phyloP scores from a whole-genome alignment of 2,113 vertebrate genomes.

The Gobiocypris rarus region DNA sequence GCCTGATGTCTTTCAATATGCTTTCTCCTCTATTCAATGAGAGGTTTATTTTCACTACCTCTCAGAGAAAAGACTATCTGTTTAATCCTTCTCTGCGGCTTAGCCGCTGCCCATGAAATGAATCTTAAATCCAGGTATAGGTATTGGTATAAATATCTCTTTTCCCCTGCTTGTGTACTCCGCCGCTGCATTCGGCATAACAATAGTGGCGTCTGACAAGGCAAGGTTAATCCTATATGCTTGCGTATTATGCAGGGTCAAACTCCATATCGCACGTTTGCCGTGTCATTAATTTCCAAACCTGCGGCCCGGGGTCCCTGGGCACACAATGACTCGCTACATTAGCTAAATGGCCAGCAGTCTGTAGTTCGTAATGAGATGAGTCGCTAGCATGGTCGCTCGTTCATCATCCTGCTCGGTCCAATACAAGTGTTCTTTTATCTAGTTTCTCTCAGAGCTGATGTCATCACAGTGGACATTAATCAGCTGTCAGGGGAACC shows the following conservation, averaged over 20 bases:
- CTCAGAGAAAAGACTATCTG: slow-evolving; percentile 69
- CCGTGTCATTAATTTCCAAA: slow-evolving; percentile 89
- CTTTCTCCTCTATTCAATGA: slow-evolving; percentile 34
- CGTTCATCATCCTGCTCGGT: slow-evolving; percentile 99
- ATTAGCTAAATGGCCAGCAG: slow-evolving; percentile 91
- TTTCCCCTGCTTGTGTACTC: slow-evolving; percentile 66
- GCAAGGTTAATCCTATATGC: slow-evolving; percentile 84
- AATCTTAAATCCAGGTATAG: slow-evolving; percentile 64
- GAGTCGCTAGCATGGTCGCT: slow-evolving; percentile 92
- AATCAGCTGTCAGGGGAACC: slow-evolving; percentile 85
- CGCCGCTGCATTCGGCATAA: slow-evolving; percentile 64
- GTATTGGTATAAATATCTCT: slow-evolving; percentile 62
- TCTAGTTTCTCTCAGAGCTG: slow-evolving; percentile 89
- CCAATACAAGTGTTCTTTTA: slow-evolving; percentile 98
- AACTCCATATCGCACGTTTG: slow-evolving; percentile 80
- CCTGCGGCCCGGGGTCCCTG: slow-evolving; percentile 84
- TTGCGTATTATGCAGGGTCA: slow-evolving; percentile 77
- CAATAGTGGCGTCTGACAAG: slow-evolving; percentile 76
- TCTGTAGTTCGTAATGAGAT: slow-evolving; percentile 92
- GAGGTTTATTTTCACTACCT: slow-evolving; percentile 64
- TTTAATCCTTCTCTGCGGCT: slow-evolving; percentile 75
- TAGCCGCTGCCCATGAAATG: slow-evolving; percentile 70
- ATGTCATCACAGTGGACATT: slow-evolving; percentile 93
- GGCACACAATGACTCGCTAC: slow-evolving; percentile 90
- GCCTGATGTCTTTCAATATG: slow-evolving; percentile 14